phyloP scores from a whole-genome alignment of 2,113 vertebrate genomes.

The Nannospalax galili region DNA sequence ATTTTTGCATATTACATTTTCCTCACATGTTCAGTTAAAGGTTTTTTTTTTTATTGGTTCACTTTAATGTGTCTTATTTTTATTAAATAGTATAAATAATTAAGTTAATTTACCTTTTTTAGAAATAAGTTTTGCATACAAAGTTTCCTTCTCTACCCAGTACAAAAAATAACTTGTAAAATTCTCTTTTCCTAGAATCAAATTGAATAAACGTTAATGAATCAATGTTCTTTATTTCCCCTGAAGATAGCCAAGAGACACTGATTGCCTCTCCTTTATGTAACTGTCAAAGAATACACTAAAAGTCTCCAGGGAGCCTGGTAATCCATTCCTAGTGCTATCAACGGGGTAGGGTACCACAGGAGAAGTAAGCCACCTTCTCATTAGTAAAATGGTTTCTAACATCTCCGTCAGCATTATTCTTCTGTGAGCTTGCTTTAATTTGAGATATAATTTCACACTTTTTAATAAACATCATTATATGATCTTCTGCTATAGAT shows the following conservation, averaged over 20 bases:
- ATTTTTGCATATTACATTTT: not conserved
- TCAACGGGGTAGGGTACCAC: not conserved
- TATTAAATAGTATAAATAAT: slow-evolving; percentile 9
- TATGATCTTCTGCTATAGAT: not conserved
- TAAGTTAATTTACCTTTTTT: not conserved
- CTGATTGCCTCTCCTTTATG: not conserved
- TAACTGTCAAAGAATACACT: not conserved
- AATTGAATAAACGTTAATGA: not conserved
- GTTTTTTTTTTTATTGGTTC: not conserved
- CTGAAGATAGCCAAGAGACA: slow-evolving; percentile 4
- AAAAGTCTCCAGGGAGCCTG: not conserved
- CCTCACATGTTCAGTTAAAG: not conserved
- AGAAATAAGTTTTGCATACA: not conserved
- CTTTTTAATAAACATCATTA: not conserved
- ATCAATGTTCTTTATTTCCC: not conserved
- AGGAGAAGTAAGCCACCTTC: not conserved
- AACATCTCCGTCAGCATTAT: not conserved
- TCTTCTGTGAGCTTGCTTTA: not conserved
- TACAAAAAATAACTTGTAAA: not conserved
- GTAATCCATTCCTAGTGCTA: not conserved
- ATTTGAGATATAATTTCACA: not conserved
- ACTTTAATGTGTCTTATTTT: not conserved
- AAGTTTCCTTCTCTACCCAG: not conserved
- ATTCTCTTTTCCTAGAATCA: not conserved
- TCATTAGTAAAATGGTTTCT: not conserved